Percentiles rank a stretch among this genome's conserved stretches.
phyloP scores from a whole-genome alignment of 2,888 invertebrate species.

The Drosophila colorata region DNA sequence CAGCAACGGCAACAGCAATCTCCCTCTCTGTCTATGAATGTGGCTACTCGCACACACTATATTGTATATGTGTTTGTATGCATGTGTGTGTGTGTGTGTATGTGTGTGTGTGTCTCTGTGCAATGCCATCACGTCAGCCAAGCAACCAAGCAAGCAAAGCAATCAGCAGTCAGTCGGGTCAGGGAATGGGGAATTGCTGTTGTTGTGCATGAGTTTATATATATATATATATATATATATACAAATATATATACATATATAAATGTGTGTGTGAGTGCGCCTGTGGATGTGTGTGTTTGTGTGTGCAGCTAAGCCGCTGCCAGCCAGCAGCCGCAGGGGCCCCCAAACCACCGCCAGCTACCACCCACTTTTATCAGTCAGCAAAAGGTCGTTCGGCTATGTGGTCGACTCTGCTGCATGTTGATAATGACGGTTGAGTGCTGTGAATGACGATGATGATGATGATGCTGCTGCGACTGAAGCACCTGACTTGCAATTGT shows the following conservation, averaged over 20 bases:
- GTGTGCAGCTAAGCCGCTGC: conserved; percentile 68
- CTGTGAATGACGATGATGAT: conserved; percentile 20
- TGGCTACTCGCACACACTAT: conserved; percentile 28
- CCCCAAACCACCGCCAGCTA: conserved; percentile 45
- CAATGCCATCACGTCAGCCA: conserved; percentile 79
- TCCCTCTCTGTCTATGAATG: conserved; percentile 33
- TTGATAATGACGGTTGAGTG: conserved; percentile 14
- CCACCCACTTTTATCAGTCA: conserved; percentile 80
- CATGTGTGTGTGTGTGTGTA: conserved; percentile 11
- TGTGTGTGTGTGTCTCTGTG: conserved; percentile 54
- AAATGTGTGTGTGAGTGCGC: conserved; percentile 20
- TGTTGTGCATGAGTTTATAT: conserved; percentile 51
- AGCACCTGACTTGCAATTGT: conserved; percentile 64
- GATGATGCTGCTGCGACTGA: conserved; percentile 18
- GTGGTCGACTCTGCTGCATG: conserved; percentile 52
- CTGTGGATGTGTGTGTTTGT: conserved; percentile 33
- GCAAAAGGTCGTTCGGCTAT: conserved; percentile 78
- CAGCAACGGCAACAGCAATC: conserved; percentile 29
- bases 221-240: conserved; percentile 22
- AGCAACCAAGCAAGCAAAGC: conserved; percentile 73
- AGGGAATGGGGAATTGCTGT: conserved; percentile 67
- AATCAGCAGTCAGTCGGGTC: conserved; percentile 79
- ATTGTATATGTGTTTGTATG: conserved; percentile 5
- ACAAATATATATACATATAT: conserved; percentile 13
- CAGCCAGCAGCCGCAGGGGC: conserved; percentile 57